Percentiles rank a stretch among this genome's conserved stretches.
phyloP scores from a whole-genome alignment of 2,113 vertebrate species.

The zebrafish (Danio rerio) region DNA sequence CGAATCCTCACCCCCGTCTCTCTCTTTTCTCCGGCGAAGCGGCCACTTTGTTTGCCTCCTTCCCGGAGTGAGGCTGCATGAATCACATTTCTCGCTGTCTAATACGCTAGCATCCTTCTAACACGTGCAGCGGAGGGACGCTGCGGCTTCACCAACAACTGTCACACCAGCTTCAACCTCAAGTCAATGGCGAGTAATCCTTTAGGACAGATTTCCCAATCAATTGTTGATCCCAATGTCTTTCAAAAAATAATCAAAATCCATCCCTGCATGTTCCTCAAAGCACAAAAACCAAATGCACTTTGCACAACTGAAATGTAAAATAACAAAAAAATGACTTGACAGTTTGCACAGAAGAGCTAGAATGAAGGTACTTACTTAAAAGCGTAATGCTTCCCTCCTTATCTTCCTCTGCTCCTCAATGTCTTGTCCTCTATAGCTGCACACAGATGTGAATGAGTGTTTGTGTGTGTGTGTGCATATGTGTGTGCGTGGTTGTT shows the following conservation, averaged over 20 bases:
- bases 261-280: conserved; percentile 5
- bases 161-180: conserved; percentile 11
- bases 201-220: conserved; percentile 19
- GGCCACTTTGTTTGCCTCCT: conserved; percentile 39
- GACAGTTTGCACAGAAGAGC: conserved; percentile 9
- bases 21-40: conserved; percentile 37
- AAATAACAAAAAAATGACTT: conserved; percentile 31
- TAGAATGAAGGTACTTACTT: conserved; percentile 62
- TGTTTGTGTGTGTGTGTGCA: conserved; percentile 60
- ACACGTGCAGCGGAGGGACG: conserved; percentile 35
- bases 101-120: conserved; percentile 12
- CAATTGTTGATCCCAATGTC: conserved; percentile 12
- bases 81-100: conserved; percentile 44
- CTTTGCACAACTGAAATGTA: too few species aligned
- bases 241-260: not conserved
- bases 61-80: conserved; percentile 20
- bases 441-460: conserved; percentile 38
- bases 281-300: not conserved
- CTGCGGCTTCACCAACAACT: not conserved
- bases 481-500: conserved; percentile 60
- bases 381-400: conserved; percentile 55
- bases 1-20: conserved; percentile 32
- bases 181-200: conserved; percentile 25
- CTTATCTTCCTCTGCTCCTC: conserved; percentile 68
- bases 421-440: conserved; percentile 53